Base-by-base conservation (phyloP, 2,888 invertebrate species). In the Drosophila infuscata region DNA sequence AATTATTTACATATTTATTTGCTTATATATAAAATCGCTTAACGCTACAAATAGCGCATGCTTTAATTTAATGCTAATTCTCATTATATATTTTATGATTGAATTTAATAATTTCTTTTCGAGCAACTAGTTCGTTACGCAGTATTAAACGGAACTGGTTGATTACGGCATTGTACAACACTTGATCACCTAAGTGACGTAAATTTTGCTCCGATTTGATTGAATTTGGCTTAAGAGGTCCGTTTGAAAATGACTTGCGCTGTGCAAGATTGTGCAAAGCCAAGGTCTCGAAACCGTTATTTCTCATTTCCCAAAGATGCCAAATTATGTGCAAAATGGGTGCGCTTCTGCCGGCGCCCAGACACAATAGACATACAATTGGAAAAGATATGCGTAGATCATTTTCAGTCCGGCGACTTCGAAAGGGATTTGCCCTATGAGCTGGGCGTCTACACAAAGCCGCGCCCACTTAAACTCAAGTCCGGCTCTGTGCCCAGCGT, bases 221-320 rank as follows among this genome's bases (percentile, higher is more conserved):
- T 38, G 15, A 7, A 54, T 48, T 68, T 59, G 3, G 9, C 11
- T 43, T 35, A 1, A 54, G 62, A 36, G 35, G 32, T 36, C 20
- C 30, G 35, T 58, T 69, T 49, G 15, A 65, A 65, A 59, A 77
- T 69, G 53, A n/a, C 29, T 46, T 76, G 76, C 43, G 67, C 68
- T 25, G 65, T 72, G 2, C 33, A 36, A 5, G 33, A 30, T 33
- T 77, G 76, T 49, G 15, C 59, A 2, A 62, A 30, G 8, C 48
- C 36, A n/a, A 56, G 43, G 8, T 32, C 38, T 3, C 48, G 20
- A 33, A 36, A 7, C 33, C 65, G 68, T 25, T 60, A 48, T 20
- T 76, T 68, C 58, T 9, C 25, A 5, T 76, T 76, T 52, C 72
- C 76, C 0, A 68, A 58, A n/a, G 58, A 72, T 48, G 46, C n/a